Base-by-base conservation (phyloP, 2,888 invertebrate genomes). In the Cheilosia grossa region DNA sequence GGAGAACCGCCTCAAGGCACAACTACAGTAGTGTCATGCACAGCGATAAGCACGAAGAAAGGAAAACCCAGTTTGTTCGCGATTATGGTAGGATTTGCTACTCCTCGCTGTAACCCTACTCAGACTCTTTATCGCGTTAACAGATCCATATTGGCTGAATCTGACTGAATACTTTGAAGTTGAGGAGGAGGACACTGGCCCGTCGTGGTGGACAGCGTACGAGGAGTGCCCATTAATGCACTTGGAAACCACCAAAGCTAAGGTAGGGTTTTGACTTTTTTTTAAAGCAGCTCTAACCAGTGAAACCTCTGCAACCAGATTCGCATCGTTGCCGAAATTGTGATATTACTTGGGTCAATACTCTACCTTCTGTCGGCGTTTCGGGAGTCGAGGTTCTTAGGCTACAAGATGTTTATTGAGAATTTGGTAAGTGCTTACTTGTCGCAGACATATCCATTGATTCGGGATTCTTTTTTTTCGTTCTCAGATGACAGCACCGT, bases 331-430 rank as follows among this genome's bases (percentile, higher is more conserved):
- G 94, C 97, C 7, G 99, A 99, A 92, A 90, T 96, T 4, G 90
- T 96, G 0, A 94, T 98, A 88, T 95, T 97, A 90, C 89, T 97
- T 6, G 98, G 98, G 3, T 96, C 98, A 0, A 93, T 97, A 63
- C 93, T 96, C 0, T 98, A 98, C 90, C 94, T 99, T 37, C 93
- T 96, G 1, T 95, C 97, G 0, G 98, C 98, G 0, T 91, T 97
- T 63, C 93, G 97, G 9, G 98, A 98, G 92, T 97, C 97, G 0
- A 94, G 96, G 87, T 98, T 99, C 92, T 94, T 99, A 33, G 98
- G 99, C 1, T 94, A 96, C 82, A 95, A 96, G 89, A 98, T 98
- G 96, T 99, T 99, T 91, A 95, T 98, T 86, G 98, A 98, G 91
- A 98, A 98, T 92, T 93, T 99, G 92, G 98, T 98, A 92, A 94